phyloP scores from a whole-genome alignment of 1,140 invertebrate species.

The Notospermus geniculatus region DNA sequence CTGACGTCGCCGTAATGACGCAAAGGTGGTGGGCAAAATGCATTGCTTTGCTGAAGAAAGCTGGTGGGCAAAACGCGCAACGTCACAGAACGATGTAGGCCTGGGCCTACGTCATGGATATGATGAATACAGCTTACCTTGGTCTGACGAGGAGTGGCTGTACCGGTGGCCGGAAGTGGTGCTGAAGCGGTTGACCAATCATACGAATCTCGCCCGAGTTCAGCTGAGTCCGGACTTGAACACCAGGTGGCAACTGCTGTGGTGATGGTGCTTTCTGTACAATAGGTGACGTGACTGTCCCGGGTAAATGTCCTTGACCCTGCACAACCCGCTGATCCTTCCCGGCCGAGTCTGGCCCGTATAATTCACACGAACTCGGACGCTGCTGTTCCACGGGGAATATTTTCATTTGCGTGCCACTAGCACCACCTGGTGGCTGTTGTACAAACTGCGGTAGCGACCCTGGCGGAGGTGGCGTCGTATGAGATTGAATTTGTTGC shows the following conservation, averaged over 20 bases:
- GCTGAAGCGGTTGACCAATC: neutral
- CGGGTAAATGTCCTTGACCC: neutral
- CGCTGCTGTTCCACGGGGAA: neutral
- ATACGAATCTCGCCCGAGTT: neutral
- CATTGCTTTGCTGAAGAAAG: too few species aligned
- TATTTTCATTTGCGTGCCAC: neutral
- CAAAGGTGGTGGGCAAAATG: too few species aligned
- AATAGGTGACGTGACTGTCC: neutral
- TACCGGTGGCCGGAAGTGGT: neutral
- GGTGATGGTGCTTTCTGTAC: conserved; percentile 4
- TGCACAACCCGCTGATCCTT: neutral
- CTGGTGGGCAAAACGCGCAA: too few species aligned
- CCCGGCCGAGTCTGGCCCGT: neutral
- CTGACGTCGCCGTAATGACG: too few species aligned
- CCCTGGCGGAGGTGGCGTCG: conserved; percentile 5
- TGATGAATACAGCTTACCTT: neutral
- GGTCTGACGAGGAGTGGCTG: too few species aligned
- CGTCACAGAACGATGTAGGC: too few species aligned
- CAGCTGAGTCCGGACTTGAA: neutral
- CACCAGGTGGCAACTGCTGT: neutral
- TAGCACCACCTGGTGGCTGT: conserved; percentile 1
- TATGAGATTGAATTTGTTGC: conserved; percentile 5
- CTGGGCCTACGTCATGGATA: neutral
- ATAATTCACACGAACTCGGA: neutral
- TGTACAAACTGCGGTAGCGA: too few species aligned